Percentiles rank a stretch among this genome's conserved stretches.
phyloP scores from a whole-genome alignment of 2,797 vertebrate genomes.

The Phylloscopus collybita region DNA sequence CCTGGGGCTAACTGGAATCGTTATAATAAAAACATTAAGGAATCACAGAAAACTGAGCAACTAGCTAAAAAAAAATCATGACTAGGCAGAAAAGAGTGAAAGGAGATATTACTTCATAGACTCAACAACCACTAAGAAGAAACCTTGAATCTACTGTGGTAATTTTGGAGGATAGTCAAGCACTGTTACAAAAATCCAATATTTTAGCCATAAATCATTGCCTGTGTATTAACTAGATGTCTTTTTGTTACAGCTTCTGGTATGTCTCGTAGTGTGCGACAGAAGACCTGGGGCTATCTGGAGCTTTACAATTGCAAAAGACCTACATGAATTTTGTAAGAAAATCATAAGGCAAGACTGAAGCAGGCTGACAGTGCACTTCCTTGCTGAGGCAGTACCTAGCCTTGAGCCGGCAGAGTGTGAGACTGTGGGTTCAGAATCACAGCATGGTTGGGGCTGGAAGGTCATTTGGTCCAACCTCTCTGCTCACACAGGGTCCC shows the following conservation, averaged over 20 bases:
- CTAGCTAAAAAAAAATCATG: background rate
- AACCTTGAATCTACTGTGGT: background rate
- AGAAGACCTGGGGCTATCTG: background rate
- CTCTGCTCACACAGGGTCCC: background rate
- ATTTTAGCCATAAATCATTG: background rate
- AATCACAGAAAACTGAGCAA: background rate
- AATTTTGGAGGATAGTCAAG: background rate
- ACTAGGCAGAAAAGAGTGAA: background rate
- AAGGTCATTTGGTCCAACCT: background rate
- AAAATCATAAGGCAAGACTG: background rate
- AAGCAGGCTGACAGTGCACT: background rate
- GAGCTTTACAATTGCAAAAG: background rate
- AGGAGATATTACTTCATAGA: background rate
- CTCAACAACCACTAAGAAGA: background rate
- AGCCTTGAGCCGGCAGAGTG: background rate
- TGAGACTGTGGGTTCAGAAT: background rate
- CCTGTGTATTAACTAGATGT: background rate
- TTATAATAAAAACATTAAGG: background rate
- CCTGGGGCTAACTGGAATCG: background rate
- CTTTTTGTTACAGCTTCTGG: background rate
- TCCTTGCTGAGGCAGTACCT: background rate
- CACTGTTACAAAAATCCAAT: background rate
- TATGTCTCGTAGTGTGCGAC: background rate
- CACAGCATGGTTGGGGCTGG: background rate
- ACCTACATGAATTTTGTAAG: background rate